Percentiles rank a stretch among this genome's conserved stretches.
These are phyloP conservation scores for Mobula birostris DNA, from an alignment of 2,113 vertebrate species.

Conservation along the genomic window DNA sequence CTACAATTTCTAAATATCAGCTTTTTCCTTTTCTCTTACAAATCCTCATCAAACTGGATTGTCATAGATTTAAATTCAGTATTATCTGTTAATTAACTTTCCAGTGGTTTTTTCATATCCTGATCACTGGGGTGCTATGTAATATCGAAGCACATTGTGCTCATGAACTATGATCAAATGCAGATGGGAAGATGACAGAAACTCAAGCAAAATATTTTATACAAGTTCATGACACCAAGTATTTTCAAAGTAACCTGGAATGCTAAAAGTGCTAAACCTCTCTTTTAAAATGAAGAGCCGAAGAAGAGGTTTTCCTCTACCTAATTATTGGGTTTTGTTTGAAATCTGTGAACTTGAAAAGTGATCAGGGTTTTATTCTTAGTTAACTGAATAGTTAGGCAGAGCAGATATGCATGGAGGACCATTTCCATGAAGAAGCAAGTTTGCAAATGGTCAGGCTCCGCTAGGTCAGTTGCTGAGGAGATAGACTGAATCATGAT, in stretches of 20 bases:
- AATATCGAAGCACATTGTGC: not conserved
- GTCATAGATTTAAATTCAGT: not conserved
- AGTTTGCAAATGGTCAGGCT: no score
- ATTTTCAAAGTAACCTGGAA: not conserved
- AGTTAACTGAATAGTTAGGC: no score
- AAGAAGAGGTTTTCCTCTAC: not conserved
- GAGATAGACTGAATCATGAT: no score
- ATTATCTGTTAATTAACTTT: constrained; percentile 29
- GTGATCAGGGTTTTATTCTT: not conserved
- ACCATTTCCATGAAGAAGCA: no score
- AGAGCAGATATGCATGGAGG: no score
- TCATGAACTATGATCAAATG: not conserved
- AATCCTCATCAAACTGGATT: constrained; percentile 24
- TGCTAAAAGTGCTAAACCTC: not conserved
- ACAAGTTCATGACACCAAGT: not conserved
- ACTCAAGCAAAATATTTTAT: not conserved
- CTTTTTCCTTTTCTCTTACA: not conserved
- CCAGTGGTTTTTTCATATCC: not conserved
- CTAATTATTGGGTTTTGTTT: not conserved
- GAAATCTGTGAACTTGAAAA: not conserved
- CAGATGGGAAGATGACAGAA: constrained; percentile 5
- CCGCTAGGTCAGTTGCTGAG: no score
- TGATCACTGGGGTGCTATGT: not conserved
- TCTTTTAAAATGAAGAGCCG: not conserved
- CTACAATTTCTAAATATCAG: not conserved